These are phyloP conservation scores for Dermolepida albohirtum DNA, from an alignment of 2,888 invertebrate genomes.

Conservation along the genomic window DNA sequence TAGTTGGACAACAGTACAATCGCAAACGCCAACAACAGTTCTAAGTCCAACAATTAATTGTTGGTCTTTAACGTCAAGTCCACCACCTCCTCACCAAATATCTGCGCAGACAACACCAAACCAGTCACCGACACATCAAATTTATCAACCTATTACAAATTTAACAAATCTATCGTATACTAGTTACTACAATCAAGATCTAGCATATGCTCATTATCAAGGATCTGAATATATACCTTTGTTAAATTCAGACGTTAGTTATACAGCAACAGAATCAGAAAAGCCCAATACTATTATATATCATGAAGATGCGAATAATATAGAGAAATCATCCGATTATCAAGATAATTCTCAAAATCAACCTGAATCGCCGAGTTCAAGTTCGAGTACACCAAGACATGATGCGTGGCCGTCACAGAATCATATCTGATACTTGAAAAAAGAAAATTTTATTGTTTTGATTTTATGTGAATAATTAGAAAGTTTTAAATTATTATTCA, in stretches of 20 bases:
- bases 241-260: constrained; percentile 57
- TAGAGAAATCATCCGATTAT: constrained; percentile 55
- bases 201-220: constrained; percentile 59
- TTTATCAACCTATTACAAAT: constrained; percentile 63
- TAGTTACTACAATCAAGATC: constrained; percentile 61
- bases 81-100: constrained; percentile 62
- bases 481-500: constrained; percentile 33
- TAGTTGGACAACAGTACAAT: constrained; percentile 61
- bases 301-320: constrained; percentile 52
- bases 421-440: constrained; percentile 46
- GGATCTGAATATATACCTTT: constrained; percentile 61
- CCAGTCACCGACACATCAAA: constrained; percentile 62
- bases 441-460: constrained; percentile 15
- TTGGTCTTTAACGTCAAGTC: constrained; percentile 64
- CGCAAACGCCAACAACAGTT: constrained; percentile 60
- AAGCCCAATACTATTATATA: constrained; percentile 55
- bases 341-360: constrained; percentile 53
- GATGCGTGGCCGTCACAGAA: constrained; percentile 56
- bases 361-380: constrained; percentile 55
- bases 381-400: constrained; percentile 54
- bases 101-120: constrained; percentile 60
- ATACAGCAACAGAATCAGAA: constrained; percentile 48
- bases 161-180: constrained; percentile 59
- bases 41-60: constrained; percentile 63
- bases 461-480: constrained; percentile 38